Conservation (phyloP, 2,113 vertebrate genomes). For the Hiodon tergisus region DNA sequence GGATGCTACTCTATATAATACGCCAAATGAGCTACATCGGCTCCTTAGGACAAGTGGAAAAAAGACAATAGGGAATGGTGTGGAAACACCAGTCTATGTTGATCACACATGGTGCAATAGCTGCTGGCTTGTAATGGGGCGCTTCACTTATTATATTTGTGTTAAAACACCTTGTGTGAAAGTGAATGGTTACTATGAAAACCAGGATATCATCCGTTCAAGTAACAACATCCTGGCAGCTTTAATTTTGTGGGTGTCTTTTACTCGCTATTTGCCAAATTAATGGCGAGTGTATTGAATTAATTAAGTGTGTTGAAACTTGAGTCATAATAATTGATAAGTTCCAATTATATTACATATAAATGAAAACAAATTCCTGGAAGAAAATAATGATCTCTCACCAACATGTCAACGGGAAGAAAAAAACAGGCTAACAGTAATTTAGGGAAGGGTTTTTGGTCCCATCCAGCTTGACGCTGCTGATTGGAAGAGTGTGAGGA, state of each 20-base stretch:
- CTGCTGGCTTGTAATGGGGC: too few relatives aligned
- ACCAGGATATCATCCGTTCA: constrained; percentile 41
- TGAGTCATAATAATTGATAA: constrained; percentile 99
- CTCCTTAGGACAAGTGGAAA: too few relatives aligned
- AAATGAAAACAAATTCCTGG: constrained; percentile 99
- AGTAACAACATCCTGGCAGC: constrained; percentile 69
- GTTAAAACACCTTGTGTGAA: too few relatives aligned
- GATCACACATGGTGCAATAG: too few relatives aligned
- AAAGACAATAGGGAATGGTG: too few relatives aligned
- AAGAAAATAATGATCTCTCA: constrained; percentile 99
- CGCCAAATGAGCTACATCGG: too few relatives aligned
- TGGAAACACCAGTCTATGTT: too few relatives aligned
- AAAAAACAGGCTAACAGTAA: constrained; percentile 91
- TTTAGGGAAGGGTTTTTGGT: constrained; percentile 88
- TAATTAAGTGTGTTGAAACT: constrained; percentile 61
- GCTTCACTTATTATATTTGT: too few relatives aligned
- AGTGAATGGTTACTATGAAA: constrained; percentile 64
- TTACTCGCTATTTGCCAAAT: constrained; percentile 79
- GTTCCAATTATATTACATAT: constrained; percentile 99
- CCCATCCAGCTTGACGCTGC: constrained; percentile 71
- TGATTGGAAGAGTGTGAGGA: constrained; percentile 76
- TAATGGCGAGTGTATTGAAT: constrained; percentile 67
- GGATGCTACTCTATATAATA: too few relatives aligned
- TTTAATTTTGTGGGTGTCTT: constrained; percentile 83
- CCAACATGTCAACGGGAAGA: constrained; percentile 85